Evolutionary conservation across 1,140 invertebrate species (phyloP).

Genomic region (Grapholita molesta): DNA sequence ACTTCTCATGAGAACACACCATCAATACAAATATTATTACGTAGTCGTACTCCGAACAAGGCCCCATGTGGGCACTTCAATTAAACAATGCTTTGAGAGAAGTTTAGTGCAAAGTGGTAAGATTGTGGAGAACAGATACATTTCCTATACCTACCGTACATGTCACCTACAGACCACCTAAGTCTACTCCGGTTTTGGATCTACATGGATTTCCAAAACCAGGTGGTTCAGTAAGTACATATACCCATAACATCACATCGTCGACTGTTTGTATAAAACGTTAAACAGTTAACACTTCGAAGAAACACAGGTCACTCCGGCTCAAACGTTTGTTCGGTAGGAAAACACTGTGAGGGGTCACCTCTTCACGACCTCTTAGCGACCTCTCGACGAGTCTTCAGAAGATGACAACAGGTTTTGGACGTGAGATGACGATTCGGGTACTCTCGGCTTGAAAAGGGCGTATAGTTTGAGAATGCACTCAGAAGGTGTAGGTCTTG

Average conservation of each 20-base stretch:
- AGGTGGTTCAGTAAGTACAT: conserved; percentile 10
- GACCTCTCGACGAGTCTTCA: not conserved
- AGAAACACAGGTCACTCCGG: conserved; percentile 9
- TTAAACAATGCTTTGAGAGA: too few species aligned
- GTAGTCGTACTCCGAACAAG: too few species aligned
- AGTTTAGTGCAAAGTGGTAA: too few species aligned
- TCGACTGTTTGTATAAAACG: conserved; percentile 7
- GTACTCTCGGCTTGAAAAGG: not conserved
- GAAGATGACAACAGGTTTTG: conserved; percentile 11
- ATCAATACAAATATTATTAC: too few species aligned
- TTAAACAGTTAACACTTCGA: conserved; percentile 15
- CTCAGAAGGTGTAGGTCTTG: not conserved
- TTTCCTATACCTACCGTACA: too few species aligned
- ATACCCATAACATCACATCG: not conserved
- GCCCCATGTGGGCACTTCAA: too few species aligned
- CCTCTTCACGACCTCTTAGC: conserved; percentile 6
- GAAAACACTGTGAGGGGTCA: conserved; percentile 10
- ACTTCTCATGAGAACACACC: too few species aligned
- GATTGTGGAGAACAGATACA: too few species aligned
- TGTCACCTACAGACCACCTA: too few species aligned
- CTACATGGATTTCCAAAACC: not conserved
- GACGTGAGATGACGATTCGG: not conserved
- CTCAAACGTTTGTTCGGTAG: not conserved
- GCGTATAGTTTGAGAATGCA: not conserved
- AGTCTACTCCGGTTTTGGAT: too few species aligned